Conservation (phyloP, 2,113 vertebrate genomes). For the Erpornis zantholeuca region DNA sequence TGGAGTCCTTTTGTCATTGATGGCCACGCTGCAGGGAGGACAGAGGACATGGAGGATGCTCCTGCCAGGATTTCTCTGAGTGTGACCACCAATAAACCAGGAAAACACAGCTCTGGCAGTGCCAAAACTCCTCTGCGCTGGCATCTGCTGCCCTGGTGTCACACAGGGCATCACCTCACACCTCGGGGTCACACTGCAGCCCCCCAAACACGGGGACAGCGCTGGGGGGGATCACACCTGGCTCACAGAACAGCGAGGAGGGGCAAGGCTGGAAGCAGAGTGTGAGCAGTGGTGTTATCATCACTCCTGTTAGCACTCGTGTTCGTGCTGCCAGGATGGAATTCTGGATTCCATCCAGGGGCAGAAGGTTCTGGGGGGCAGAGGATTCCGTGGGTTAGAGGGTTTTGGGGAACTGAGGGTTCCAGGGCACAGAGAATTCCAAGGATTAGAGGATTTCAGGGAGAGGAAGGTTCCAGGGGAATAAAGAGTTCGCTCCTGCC, state of each 20-base stretch:
- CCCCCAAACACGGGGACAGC: not conserved
- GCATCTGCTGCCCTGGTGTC: not conserved
- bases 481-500: not conserved
- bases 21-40: not conserved
- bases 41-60: not conserved
- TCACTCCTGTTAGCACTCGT: rapidly evolving
- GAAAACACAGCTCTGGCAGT: not conserved
- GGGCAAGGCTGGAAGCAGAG: rapidly evolving
- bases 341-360: not conserved
- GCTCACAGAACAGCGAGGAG: too few relatives aligned
- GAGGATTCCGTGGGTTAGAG: too few relatives aligned
- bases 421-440: too few relatives aligned
- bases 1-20: not conserved
- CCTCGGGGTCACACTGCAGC: not conserved
- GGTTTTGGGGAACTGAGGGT: not conserved
- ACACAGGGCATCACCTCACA: rapidly evolving
- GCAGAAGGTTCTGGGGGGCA: too few relatives aligned
- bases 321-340: not conserved
- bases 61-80: not conserved
- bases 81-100: rapidly evolving
- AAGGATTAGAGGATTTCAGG: too few relatives aligned
- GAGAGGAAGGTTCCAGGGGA: too few relatives aligned
- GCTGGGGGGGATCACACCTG: not conserved
- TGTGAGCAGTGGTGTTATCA: not conserved
- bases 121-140: not conserved